Base-by-base conservation (phyloP, 2,113 vertebrate genomes). In the Recurvirostra avosetta region DNA sequence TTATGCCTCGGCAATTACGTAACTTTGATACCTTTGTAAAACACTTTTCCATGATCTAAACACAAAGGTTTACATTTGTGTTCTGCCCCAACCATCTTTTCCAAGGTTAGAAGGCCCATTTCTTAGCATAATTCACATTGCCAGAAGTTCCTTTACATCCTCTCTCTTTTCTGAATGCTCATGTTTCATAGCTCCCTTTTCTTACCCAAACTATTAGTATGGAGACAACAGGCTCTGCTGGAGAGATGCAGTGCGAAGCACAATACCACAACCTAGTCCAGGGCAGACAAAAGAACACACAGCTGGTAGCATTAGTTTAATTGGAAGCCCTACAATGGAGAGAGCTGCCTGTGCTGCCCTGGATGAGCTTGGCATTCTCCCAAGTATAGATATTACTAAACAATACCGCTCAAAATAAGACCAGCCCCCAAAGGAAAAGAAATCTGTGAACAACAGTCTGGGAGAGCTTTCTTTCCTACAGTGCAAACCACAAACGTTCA, bases 291-390 rank as follows among this genome's bases (percentile, higher is more conserved):
- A 96, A 77, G 95, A 94, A 87, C 68, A 82, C 77, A 74, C 94
- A 96, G 94, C 90, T 92, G 92, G 92, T 91, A 89, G 67, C 80
- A 93, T 68, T 91, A 82, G 56, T 82, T 94, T 94, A 88, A 96
- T 91, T 92, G 91, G 55, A 90, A 93, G 27, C 73, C 58, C 78
- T 87, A 92, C 94, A 96, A 93, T 88, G 81, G 82, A 63, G 62
- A 95, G 66, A 95, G 92, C 97, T 95, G 78, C 82, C 91, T 93
- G 77, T 77, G 72, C 90, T 87, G 91, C 91, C 94, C 96, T 91
- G 88, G 92, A 92, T 86, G 61, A 92, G 92, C 56, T 75, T 95
- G 95, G 95, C 94, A 94, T 65, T 86, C 73, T 91, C 88, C 91
- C 92, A 96, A 81, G 68, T 61, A 72, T 2, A 90, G 90, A 94